Conservation (phyloP, 2,797 vertebrate species). For the Lerista edwardsae region DNA sequence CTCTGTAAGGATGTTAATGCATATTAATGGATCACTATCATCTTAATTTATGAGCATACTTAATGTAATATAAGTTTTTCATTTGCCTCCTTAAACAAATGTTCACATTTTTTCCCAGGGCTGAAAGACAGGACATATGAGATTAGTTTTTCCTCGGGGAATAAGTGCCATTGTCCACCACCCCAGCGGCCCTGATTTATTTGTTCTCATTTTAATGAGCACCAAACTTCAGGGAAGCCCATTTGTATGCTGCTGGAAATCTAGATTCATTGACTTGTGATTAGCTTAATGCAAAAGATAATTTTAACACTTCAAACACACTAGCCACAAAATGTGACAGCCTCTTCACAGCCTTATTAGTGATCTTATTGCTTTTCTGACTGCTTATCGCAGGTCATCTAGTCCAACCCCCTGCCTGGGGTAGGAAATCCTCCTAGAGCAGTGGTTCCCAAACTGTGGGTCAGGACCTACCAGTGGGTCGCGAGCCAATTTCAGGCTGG, state of each 20-base stretch:
- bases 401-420: no score
- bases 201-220: constrained; percentile 22
- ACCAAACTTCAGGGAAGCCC: neutral
- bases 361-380: neutral
- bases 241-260: neutral
- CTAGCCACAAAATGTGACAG: no score
- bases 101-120: neutral
- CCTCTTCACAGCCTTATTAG: no score
- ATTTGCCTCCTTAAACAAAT: constrained; percentile 5
- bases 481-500: no score
- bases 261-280: constrained; percentile 11
- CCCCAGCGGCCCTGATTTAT: constrained; percentile 19
- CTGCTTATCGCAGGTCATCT: neutral
- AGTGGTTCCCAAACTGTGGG: no score
- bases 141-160: neutral
- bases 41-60: constrained; percentile 11
- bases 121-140: neutral
- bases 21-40: neutral
- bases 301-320: neutral
- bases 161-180: neutral
- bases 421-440: no score
- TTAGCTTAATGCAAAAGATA: neutral
- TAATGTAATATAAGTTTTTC: neutral
- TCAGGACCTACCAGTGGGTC: no score
- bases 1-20: constrained; percentile 21